Evolutionary conservation across 1,140 invertebrate genomes (phyloP), one percentile per base, ranked within the genome.

Genomic region (Venustaconcha ellipsiformis): DNA sequence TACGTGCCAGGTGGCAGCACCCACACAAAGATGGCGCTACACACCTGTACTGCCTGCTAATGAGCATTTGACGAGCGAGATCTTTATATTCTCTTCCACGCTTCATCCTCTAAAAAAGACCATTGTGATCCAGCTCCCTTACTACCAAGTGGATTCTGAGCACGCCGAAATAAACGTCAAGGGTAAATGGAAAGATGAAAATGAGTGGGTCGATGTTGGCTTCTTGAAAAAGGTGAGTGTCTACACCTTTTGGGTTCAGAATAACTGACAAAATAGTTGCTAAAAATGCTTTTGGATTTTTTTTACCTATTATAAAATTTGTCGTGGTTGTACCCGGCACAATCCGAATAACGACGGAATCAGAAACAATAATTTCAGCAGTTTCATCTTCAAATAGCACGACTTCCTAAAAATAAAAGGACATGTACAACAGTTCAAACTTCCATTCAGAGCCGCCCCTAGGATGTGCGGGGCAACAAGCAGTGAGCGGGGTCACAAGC

Each of bases 161-260:
- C 78, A 80, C 64, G 73, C 74, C 18, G 84, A 88, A 48, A 80
- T 88, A 8, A 86, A 87, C 56, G 84, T 87, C 1, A 86, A 84
- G 70, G 84, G 82, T 4, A 81, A 80, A 74, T 86, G 84, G 84
- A 82, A 78, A 15, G 84, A 82, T 55, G 84, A 84, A 65, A 75
- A 71, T 14, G 83, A 85, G 23, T 87, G 85, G 85, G 80, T 83
- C 14, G 78, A 87, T 75, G 78, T 85, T 20, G 84, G 82, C n/a
- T 85, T 86, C 66, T 64, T 85, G 15, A 73, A 74, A 55, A 85
- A 85, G 80, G 86, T 84, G 78, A 70, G 48, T 70, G 23, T 14
- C 15, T 37, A 37, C 37, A 37, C 3, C 3, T 37, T 37, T 37
- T 67, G 14, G 30, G 14, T 20, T 60, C 4, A 55, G 18, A 23